Evolutionary conservation across 2,888 invertebrate species (phyloP).

Genomic region (Acanthoscelides obtectus): DNA sequence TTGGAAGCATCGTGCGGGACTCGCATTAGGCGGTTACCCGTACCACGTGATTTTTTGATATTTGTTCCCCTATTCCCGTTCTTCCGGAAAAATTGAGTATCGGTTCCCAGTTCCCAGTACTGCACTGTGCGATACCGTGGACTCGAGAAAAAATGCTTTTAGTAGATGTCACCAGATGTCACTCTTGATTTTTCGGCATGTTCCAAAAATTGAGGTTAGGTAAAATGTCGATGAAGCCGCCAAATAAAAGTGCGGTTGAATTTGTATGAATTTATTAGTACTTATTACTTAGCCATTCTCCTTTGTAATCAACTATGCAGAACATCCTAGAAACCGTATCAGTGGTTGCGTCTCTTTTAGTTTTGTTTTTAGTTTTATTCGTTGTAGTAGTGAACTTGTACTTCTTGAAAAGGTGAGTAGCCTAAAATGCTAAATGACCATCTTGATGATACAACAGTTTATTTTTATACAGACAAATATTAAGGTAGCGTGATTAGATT

Average conservation of each 20-base stretch:
- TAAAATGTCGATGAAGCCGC: not conserved
- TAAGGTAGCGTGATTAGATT: too few species aligned
- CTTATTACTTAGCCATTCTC: not conserved
- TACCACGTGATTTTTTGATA: too few species aligned
- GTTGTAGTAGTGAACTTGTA: slow-evolving; percentile 24
- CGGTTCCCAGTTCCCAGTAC: too few species aligned
- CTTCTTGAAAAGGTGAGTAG: slow-evolving; percentile 25
- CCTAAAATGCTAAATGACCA: not conserved
- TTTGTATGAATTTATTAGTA: not conserved
- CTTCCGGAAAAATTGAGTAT: too few species aligned
- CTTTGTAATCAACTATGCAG: slow-evolving; percentile 11
- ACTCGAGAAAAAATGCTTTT: too few species aligned
- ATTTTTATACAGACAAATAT: not conserved
- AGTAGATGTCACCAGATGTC: not conserved
- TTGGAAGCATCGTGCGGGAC: too few species aligned
- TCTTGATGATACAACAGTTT: not conserved
- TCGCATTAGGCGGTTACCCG: too few species aligned
- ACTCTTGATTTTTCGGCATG: not conserved
- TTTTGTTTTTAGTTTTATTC: slow-evolving; percentile 20
- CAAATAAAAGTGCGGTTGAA: not conserved
- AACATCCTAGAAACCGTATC: slow-evolving; percentile 15
- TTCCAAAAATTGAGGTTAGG: not conserved
- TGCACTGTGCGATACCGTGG: too few species aligned
- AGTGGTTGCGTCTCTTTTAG: slow-evolving; percentile 11
- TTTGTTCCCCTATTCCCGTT: too few species aligned